These are phyloP conservation scores for Nyctibius grandis DNA, from an alignment of 2,797 vertebrate genomes.

Conservation along the genomic window DNA sequence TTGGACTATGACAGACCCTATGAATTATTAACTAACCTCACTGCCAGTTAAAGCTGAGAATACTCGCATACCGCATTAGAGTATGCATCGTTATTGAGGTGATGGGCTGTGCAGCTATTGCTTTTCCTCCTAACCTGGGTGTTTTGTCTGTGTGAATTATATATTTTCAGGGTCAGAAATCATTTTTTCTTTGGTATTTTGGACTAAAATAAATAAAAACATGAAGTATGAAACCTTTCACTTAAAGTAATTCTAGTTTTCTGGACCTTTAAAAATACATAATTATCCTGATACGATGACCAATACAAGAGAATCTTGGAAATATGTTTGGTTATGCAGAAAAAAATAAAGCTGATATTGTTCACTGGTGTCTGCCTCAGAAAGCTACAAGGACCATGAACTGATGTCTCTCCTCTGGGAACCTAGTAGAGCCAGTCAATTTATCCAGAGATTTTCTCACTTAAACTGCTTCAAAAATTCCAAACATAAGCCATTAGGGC, in stretches of 20 bases:
- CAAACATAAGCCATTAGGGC: background rate
- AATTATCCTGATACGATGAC: background rate
- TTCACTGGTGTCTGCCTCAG: background rate
- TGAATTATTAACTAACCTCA: background rate
- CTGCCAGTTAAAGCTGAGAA: background rate
- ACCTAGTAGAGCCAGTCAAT: background rate
- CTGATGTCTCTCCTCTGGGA: background rate
- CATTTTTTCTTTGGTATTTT: background rate
- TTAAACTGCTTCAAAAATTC: background rate
- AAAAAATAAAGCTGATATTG: background rate
- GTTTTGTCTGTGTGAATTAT: background rate
- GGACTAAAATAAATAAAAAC: background rate
- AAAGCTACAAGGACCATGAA: background rate
- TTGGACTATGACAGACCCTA: background rate
- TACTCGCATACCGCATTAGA: rapidly evolving
- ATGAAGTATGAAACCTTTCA: background rate
- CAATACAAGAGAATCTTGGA: background rate
- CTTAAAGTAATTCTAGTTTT: background rate
- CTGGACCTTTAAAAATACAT: background rate
- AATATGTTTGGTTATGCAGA: background rate
- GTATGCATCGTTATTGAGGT: background rate
- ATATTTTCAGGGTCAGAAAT: background rate
- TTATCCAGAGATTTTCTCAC: background rate
- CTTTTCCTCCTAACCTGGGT: background rate
- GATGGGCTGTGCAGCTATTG: background rate